Evolutionary conservation across 2,888 invertebrate genomes (phyloP), one percentile per base, ranked within the genome.

Genomic region (Trichogramma dendrolimi): DNA sequence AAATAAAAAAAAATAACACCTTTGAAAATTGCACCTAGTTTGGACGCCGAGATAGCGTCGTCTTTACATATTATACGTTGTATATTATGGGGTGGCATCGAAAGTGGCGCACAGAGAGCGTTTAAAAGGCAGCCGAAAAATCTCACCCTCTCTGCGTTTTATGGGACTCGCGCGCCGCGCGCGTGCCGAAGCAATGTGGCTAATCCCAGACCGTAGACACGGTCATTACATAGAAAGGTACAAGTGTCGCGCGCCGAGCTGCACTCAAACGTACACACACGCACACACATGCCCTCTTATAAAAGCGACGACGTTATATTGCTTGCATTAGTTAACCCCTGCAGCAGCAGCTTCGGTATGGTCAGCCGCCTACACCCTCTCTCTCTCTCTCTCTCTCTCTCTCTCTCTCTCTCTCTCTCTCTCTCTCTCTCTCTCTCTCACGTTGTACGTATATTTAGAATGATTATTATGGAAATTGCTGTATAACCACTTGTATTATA

Each of bases 251-350:
- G 27, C 2, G 27, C 27, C 27, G 27, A 27, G 27, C 27, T 27
- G 27, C 27, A 27, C 27, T 27, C 27, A 27, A 27, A 27, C 27
- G 27, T 27, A 27, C 27, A 27, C 27, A 27, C 14, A 14, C 14
- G 2, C 14, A 14, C 14, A 14, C 27, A 27, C 27, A 27, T 27
- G 70, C 69, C 68, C 65, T 67, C 68, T 70, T 68, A 71, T 73
- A 73, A 27, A 73, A 73, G 70, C 70, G 67, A 69, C 69, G 69
- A 69, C 69, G 69, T 73, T 73, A 27, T 27, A 74, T 72, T 73
- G 69, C 71, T 67, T 68, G 70, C 73, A 71, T 74, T 72, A 72
- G 71, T 73, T 72, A 69, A 67, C 70, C 43, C 38, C n/a, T 27
- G 27, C 27, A 27, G 27, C 27, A 27, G 27, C 27, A 27, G 27